Evolutionary conservation across 2,888 invertebrate genomes (phyloP), one percentile per base, ranked within the genome.

Genomic region (Xanthia togata): DNA sequence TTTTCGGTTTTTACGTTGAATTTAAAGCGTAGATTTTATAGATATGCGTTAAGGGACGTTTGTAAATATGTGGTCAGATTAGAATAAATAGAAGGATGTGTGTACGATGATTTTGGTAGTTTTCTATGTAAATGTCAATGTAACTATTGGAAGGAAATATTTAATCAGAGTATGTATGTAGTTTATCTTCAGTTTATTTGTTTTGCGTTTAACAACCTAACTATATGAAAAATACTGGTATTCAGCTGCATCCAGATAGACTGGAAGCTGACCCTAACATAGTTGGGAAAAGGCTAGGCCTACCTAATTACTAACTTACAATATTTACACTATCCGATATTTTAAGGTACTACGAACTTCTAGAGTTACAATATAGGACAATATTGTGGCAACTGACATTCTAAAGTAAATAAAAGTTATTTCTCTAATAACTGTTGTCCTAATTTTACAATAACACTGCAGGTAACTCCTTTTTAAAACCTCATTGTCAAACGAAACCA

Each of bases 1-100:
- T 74, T 81, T 85, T 74, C 17, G 31, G 57, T 85, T 82, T 76
- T 73, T 82, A 60, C n/a, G 31, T 64, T 53, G 76, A 59, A 73
- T 85, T 70, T 81, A 44, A 70, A 76, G 38, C 50, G 68, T 69
- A 50, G 26, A 20, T 50, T 64, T n/a, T 60, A n/a, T 17, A n/a
- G 0, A 26, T 35, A 26, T 26, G 35, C 38, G 8, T 57, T 59
- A 23, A 14, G 14, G 20, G 23, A 57, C 4, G n/a, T 62, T n/a
- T 41, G 47, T 79, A 50, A 64, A 63, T 6, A 63, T 38, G 55
- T 41, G 57, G n/a, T 14, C 3, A n/a, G 14, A 57, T 55, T 55
- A n/a, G 35, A n/a, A 14, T 73, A 35, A 44, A 47, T 55, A 47
- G 8, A 70, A 67, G 9, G 62, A 26, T 50, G 31, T 20, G 26